Percentiles rank a stretch among this genome's conserved stretches.
phyloP scores from a whole-genome alignment of 2,797 vertebrate species.

The Molossus alvarezi region DNA sequence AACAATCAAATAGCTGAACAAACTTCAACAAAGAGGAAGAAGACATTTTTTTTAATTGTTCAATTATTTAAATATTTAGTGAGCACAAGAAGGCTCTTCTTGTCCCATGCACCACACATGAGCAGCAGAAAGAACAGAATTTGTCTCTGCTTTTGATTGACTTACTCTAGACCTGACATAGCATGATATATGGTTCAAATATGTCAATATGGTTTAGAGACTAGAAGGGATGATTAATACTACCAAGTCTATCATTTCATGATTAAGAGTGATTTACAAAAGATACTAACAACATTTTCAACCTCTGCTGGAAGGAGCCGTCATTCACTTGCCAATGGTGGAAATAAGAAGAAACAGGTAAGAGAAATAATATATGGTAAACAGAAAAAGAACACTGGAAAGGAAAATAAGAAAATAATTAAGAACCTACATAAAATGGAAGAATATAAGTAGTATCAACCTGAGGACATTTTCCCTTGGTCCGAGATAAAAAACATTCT shows the following conservation, averaged over 20 bases:
- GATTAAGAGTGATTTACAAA: not conserved
- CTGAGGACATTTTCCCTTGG: not conserved
- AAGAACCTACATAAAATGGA: not conserved
- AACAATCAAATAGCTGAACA: not conserved
- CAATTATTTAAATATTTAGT: not conserved
- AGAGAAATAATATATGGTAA: not conserved
- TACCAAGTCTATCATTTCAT: not conserved
- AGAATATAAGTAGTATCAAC: not conserved
- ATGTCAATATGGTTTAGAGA: not conserved
- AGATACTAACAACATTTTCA: not conserved
- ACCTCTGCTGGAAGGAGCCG: not conserved
- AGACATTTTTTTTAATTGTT: not conserved
- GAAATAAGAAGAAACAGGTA: not conserved
- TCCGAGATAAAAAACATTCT: not conserved
- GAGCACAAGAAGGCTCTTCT: not conserved
- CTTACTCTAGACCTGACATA: not conserved
- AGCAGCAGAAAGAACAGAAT: not conserved
- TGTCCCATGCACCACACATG: not conserved
- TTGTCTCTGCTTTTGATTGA: not conserved
- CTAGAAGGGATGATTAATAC: not conserved
- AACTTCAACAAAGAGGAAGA: not conserved
- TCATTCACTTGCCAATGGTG: not conserved
- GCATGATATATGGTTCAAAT: not conserved
- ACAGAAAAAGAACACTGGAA: not conserved
- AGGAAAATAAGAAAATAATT: not conserved